These are phyloP conservation scores for Acleris sparsana DNA, from an alignment of 2,888 invertebrate genomes.

Conservation along the genomic window DNA sequence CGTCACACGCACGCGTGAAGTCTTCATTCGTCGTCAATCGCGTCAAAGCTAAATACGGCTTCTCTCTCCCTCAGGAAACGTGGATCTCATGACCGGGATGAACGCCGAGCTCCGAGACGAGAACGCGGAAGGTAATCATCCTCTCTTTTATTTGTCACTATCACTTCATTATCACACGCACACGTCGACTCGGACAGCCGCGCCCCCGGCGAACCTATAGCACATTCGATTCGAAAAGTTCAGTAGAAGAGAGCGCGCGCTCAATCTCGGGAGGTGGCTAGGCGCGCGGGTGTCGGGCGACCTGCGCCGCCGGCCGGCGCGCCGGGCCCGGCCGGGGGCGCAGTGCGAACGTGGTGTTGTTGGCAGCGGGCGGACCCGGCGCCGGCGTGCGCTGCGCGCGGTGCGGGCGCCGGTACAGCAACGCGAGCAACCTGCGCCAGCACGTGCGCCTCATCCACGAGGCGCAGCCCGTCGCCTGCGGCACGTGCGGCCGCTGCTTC, in stretches of 20 bases:
- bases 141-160: constrained; percentile 50
- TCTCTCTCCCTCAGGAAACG: constrained; percentile 63
- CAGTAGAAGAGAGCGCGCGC: constrained; percentile 70
- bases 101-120: constrained; percentile 74
- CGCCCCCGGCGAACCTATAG: constrained; percentile 79
- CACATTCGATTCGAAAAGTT: constrained; percentile 43
- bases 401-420: constrained; percentile 88
- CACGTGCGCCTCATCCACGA: constrained; percentile 90
- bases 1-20: not conserved
- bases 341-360: constrained; percentile 75
- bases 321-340: constrained; percentile 43
- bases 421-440: constrained; percentile 89
- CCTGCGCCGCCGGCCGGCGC: constrained; percentile 45
- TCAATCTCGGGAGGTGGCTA: constrained; percentile 65
- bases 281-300: constrained; percentile 79
- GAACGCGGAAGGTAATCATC: constrained; percentile 76
- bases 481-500: constrained; percentile 88
- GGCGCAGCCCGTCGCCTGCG: constrained; percentile 87
- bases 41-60: not conserved
- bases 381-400: constrained; percentile 83
- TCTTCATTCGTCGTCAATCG: not conserved
- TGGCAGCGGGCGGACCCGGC: constrained; percentile 64
- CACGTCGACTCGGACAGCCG: constrained; percentile 82
- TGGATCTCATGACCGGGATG: constrained; percentile 77
- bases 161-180: constrained; percentile 78